Base-by-base conservation (phyloP, 2,797 vertebrate species). In the Sphenodon punctatus region DNA sequence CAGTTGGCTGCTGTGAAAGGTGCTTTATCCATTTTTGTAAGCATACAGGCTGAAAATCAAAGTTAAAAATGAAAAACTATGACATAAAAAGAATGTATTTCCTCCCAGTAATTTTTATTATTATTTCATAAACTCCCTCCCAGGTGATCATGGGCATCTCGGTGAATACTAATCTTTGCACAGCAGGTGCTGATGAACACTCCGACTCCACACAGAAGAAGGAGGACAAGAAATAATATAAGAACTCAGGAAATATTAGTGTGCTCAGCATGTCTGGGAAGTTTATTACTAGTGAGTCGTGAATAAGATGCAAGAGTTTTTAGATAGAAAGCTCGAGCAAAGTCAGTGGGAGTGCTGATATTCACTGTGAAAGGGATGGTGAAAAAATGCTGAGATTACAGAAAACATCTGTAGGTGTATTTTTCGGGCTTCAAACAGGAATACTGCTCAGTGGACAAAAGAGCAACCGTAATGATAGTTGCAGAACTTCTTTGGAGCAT, bases 281-380 rank as follows among this genome's bases (percentile, higher is more conserved):
- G 76, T 84, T 89, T 83, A 78, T 87, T 82, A 87, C 67, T n/a
- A 76, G 78, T 61, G 84, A 89, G 67, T 32, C 66, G 60, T 49
- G 25, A 55, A 61, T 73, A 60, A 61, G 63, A 86, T 48, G 41
- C 51, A 63, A 39, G 68, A 69, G 71, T 32, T 86, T 76, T 73
- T 68, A 79, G 78, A 25, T 32, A 23, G 42, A 70, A 84, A 58
- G 86, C 58, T 39, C 89, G 78, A 63, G 49, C 74, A 88, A 78
- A 86, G 53, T 64, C 88, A 82, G 88, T 53, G 74, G 81, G 86
- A 75, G 60, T n/a, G 32, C 53, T 34, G 73, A n/a, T 65, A 61
- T 38, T 71, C 51, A 25, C 8, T 22, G 32, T 39, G 34, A 86
- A 76, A 23, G 5, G 23, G 41, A 83, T 80, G 68, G n/a, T 75